Evolutionary conservation across 53 echinoderm and acorn worm species (phyloP).

Genomic region (Apostichopus leukothele): DNA sequence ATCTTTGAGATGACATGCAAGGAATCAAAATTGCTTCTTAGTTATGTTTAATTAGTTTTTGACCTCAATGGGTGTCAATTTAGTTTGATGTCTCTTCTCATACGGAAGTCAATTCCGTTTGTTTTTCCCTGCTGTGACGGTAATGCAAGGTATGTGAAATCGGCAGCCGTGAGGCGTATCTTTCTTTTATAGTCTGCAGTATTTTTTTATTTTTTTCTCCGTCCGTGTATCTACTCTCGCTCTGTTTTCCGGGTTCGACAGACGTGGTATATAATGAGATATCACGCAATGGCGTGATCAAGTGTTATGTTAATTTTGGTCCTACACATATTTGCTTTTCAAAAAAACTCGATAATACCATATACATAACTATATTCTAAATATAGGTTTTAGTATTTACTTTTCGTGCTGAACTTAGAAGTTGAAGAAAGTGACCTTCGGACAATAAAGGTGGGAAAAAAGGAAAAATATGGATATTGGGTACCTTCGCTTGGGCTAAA

Average conservation of each 20-base stretch:
- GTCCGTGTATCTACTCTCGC: not conserved
- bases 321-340: no score
- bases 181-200: not conserved
- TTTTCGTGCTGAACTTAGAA: constrained; percentile 28
- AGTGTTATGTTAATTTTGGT: not conserved
- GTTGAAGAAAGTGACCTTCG: not conserved
- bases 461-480: not conserved
- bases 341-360: no score
- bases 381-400: not conserved
- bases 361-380: constrained; percentile 1
- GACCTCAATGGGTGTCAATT: constrained; percentile 33
- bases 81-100: not conserved
- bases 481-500: not conserved
- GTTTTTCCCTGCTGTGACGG: constrained; percentile 28
- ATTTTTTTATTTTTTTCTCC: not conserved
- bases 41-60: no score
- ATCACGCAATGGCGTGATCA: not conserved
- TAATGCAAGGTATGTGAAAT: constrained; percentile 22
- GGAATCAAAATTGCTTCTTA: no score
- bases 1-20: no score
- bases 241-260: not conserved
- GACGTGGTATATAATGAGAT: not conserved
- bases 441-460: not conserved
- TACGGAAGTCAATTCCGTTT: constrained; percentile 21
- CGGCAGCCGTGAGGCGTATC: not conserved